Conservation (phyloP, 2,888 invertebrate species). For the Coelinius sp. region DNA sequence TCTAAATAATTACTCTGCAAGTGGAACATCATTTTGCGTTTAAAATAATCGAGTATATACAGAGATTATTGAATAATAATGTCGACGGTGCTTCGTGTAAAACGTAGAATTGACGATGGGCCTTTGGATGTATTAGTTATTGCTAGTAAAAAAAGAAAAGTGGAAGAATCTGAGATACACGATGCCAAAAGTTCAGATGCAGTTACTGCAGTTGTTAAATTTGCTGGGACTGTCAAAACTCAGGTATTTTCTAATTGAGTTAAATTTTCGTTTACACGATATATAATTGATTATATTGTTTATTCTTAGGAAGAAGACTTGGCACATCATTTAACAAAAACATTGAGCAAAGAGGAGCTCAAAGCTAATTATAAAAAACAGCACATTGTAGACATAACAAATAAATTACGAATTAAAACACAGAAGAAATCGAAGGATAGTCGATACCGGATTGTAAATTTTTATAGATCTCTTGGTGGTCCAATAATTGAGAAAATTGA, state of each 20-base stretch:
- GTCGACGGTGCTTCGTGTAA: conserved; percentile 81
- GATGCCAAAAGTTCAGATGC: conserved; percentile 65
- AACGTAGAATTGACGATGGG: conserved; percentile 80
- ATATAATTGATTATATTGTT: conserved; percentile 8
- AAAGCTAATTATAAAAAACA: conserved; percentile 72
- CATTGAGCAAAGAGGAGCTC: conserved; percentile 71
- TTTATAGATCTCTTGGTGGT: conserved; percentile 71
- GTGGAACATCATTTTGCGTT: too few relatives aligned
- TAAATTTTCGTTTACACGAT: neutral
- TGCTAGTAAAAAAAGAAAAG: conserved; percentile 80
- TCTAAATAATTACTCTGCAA: too few relatives aligned
- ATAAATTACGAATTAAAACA: conserved; percentile 71
- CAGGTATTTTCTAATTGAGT: conserved; percentile 72
- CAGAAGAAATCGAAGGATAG: conserved; percentile 72
- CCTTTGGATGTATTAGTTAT: conserved; percentile 81
- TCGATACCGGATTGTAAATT: conserved; percentile 76
- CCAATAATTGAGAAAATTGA: conserved; percentile 50
- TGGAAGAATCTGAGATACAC: conserved; percentile 66
- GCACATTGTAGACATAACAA: conserved; percentile 69
- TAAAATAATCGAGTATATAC: too few relatives aligned
- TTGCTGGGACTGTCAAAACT: conserved; percentile 80
- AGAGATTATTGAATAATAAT: conserved; percentile 57
- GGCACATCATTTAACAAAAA: conserved; percentile 62
- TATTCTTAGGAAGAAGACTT: conserved; percentile 68
- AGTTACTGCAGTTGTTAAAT: conserved; percentile 77